Evolutionary conservation across 2,113 vertebrate genomes (phyloP).

Genomic region (Butastur rufipennis): DNA sequence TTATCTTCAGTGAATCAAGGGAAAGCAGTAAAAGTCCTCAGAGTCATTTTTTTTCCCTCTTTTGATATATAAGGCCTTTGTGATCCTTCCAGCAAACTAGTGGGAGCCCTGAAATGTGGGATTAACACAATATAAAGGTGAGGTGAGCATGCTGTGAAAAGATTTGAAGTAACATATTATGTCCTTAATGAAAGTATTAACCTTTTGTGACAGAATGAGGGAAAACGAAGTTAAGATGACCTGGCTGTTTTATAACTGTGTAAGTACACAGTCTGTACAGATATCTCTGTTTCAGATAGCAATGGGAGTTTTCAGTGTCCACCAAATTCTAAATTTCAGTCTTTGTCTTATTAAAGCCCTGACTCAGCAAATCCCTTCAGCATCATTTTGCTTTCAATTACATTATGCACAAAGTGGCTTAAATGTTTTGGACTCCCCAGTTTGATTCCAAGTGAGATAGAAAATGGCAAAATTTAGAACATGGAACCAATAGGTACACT

Average conservation of each 20-base stretch:
- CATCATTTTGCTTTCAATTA: not conserved
- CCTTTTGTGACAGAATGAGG: not conserved
- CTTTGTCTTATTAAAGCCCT: not conserved
- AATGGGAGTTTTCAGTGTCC: not conserved
- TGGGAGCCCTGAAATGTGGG: not conserved
- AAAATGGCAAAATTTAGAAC: constrained; percentile 1
- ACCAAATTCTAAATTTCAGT: not conserved
- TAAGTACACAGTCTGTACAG: not conserved
- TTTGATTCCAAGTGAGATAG: constrained; percentile 9
- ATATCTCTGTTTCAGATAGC: not conserved
- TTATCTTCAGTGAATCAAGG: not conserved
- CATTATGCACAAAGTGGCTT: not conserved
- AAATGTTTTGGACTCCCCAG: not conserved
- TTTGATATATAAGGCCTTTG: not conserved
- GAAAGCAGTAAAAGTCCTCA: not conserved
- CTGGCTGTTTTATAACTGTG: not conserved
- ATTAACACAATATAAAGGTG: not conserved
- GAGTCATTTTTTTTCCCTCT: accelerated
- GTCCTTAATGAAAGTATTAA: not conserved
- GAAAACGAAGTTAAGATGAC: not conserved
- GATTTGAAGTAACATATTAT: not conserved
- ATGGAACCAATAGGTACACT: constrained; percentile 18
- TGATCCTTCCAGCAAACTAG: not conserved
- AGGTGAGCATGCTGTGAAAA: not conserved
- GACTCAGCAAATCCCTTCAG: not conserved